Evolutionary conservation across 2,797 vertebrate genomes (phyloP).

Genomic region (Halcyon smyrnensis): DNA sequence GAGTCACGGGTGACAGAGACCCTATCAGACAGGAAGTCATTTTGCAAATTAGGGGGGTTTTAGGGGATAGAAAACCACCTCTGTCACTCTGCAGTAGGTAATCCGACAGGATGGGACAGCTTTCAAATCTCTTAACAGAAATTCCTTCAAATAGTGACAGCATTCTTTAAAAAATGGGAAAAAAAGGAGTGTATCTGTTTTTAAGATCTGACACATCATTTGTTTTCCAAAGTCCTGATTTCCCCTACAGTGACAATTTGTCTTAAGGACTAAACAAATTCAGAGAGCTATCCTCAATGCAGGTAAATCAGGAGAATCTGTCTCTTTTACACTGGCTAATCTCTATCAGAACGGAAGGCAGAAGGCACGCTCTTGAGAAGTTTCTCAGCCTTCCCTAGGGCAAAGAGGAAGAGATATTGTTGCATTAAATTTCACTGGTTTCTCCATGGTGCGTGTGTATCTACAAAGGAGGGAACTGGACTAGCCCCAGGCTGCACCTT

Average conservation of each 20-base stretch:
- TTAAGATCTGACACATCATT: neutral
- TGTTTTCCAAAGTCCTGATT: neutral
- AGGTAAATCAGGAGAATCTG: neutral
- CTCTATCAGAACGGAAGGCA: neutral
- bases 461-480: neutral
- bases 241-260: neutral
- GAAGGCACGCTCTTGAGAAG: neutral
- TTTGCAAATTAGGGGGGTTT: neutral
- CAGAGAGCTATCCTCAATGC: neutral
- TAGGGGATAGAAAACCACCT: neutral
- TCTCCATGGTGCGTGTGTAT: neutral
- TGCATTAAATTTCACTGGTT: neutral
- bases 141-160: neutral
- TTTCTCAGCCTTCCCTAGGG: neutral
- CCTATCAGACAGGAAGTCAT: neutral
- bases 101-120: neutral
- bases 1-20: neutral
- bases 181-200: neutral
- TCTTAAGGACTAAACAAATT: neutral
- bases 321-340: neutral
- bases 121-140: neutral
- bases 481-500: neutral
- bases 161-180: neutral
- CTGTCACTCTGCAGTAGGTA: neutral
- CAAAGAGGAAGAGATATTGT: neutral